A percentile compares a stretch with the other conserved stretches of the same genome.
These are phyloP conservation scores for Pharmacophagus antenor DNA, from an alignment of 2,888 invertebrate species.

Conservation along the genomic window DNA sequence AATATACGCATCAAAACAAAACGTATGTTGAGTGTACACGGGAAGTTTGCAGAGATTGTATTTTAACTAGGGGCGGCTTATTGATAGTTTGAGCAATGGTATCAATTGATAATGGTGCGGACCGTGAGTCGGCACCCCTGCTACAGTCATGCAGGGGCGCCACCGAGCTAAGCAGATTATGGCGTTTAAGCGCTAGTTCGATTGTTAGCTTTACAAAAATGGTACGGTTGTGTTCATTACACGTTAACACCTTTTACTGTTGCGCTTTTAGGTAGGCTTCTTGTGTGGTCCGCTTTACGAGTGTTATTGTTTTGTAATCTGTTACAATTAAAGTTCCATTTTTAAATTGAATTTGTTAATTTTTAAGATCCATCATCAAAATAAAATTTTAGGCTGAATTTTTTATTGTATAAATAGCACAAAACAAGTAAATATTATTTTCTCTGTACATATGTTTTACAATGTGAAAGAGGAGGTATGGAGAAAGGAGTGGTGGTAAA, in stretches of 20 bases:
- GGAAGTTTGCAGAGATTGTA: too few species aligned
- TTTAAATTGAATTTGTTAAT: too few species aligned
- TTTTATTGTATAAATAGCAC: too few species aligned
- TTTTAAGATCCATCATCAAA: too few species aligned
- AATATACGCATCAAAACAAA: neutral
- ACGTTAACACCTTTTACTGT: slow-evolving; percentile 78
- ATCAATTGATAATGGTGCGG: slow-evolving; percentile 2
- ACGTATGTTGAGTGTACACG: neutral
- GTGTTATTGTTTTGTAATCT: slow-evolving; percentile 40
- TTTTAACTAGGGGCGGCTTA: neutral
- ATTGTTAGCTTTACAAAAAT: slow-evolving; percentile 71
- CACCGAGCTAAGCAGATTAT: slow-evolving; percentile 68
- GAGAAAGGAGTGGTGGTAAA: too few species aligned
- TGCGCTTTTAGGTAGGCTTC: slow-evolving; percentile 61
- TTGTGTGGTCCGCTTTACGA: slow-evolving; percentile 66
- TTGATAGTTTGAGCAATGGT: neutral
- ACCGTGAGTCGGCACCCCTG: slow-evolving; percentile 26
- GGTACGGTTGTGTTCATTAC: slow-evolving; percentile 66
- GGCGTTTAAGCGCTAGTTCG: slow-evolving; percentile 61
- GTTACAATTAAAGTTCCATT: slow-evolving; percentile 9
- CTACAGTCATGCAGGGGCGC: slow-evolving; percentile 56
- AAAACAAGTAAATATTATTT: too few species aligned
- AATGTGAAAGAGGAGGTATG: too few species aligned
- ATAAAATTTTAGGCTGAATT: too few species aligned
- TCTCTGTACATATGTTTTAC: too few species aligned